Evolutionary conservation across 1,140 invertebrate genomes (phyloP), one percentile per base, ranked within the genome.

Genomic region (Neuroterus valhalla): DNA sequence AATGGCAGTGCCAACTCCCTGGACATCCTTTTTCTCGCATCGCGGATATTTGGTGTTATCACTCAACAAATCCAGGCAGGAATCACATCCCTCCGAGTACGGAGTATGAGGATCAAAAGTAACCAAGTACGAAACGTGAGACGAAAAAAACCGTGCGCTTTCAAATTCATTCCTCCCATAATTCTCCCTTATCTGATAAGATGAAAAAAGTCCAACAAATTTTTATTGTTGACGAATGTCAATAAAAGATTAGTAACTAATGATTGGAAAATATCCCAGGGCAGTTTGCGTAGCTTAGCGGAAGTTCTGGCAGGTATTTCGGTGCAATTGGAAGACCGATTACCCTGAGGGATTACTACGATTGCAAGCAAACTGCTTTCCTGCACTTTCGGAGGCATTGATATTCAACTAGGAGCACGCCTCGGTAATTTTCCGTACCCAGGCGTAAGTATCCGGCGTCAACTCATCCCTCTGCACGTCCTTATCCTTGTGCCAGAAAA

Each of bases 401-500:
- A 86, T 85, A 85, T 86, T 87, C 82, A 86, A 86, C 80, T 83
- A 84, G 84, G 66, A 80, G 67, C 84, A 80, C 78, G 79, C 80
- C 70, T 78, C 68, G 77, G 78, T 83, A 81, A 85, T 86, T 86
- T 84, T 78, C 77, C 74, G 77, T 66, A 52, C 72, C 73, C 75
- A 74, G 71, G 23, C 66, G 3, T 45, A 66, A 66, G 67, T 71
- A 71, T 73, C 70, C 70, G 55, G 70, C 71, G 71, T 78, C 73
- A 75, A 46, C 70, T 67, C 68, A 23, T 68, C 70, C 66, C 48
- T 42, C 5, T 70, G 45, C 43, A 19, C 31, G 21, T 45, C 14
- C 71, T 73, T 66, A 73, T 70, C 45, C 68, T 31, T 12, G 14
- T n/a, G n/a, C 21, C 8, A 38, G 55, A 62, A 23, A 38, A n/a